Base-by-base conservation (phyloP, 2,888 invertebrate genomes). In the Tromatobia lineatoria region DNA sequence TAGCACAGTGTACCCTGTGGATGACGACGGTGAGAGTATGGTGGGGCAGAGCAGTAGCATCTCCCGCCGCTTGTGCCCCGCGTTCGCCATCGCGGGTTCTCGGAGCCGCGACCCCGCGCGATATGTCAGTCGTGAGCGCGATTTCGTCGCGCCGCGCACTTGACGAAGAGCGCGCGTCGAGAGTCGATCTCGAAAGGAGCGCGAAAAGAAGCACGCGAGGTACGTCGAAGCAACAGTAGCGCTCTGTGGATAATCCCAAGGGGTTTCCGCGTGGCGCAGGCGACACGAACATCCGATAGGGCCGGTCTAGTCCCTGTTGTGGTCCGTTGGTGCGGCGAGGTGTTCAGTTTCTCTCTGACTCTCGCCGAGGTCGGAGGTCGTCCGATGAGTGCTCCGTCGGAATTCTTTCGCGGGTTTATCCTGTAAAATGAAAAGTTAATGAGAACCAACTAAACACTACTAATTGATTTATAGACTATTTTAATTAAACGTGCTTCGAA, bases 111-210 rank as follows among this genome's bases (percentile, higher is more conserved):
- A 85, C 83, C 85, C 88, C 86, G 83, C 83, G 87, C 86, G 85
- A 88, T 87, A 85, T 89, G 88, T 86, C 91, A 92, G 91, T 92
- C 90, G 91, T 90, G 88, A 90, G 90, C 91, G 91, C 91, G 90
- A 90, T 91, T 88, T 85, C 86, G 89, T 88, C 91, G 91, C 91
- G 91, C 88, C 88, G 90, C 89, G 90, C 82, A 82, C 85, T 80
- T 87, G 25, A 71, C 59, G 57, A 42, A 50, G 54, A 52, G 8
- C 20, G 45, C 66, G 57, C 18, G n/a, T n/a, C n/a, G 61, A 42
- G 29, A 29, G 4, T 18, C 1, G 47, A 47, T 45, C 66, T 66
- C 45, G 42, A 13, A 45, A 34, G n/a, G 2, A 38, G 8, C 23
- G 67, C 73, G 74, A 69, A 25, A 69, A 54, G 25, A 38, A 10